A percentile compares a stretch with the other conserved stretches of the same genome.
Conservation (phyloP, 2,113 vertebrate genomes). For the Plectropomus leopardus region DNA sequence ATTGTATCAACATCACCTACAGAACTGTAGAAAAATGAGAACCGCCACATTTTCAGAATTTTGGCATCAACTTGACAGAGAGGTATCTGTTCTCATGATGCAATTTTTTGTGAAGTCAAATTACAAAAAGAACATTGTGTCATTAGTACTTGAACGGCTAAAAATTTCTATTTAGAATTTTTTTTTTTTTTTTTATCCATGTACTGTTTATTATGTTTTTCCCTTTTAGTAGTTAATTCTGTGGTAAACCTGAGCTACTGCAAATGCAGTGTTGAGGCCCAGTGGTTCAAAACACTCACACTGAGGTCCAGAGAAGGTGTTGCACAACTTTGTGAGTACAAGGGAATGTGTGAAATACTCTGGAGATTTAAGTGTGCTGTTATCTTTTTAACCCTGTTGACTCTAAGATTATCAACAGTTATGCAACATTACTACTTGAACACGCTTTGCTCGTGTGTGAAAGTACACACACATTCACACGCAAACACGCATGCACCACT, state of each 20-base stretch:
- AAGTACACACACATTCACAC: neutral
- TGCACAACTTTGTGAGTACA: neutral
- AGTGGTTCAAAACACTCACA: too few relatives aligned
- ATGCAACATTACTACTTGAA: neutral
- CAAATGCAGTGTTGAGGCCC: neutral
- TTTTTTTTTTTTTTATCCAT: neutral
- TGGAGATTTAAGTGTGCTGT: conserved; percentile 16
- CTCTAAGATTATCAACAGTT: conserved; percentile 31
- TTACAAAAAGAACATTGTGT: neutral
- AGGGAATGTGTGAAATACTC: neutral
- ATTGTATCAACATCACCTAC: too few relatives aligned
- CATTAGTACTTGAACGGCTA: neutral
- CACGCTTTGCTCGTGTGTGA: neutral
- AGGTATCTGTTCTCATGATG: too few relatives aligned
- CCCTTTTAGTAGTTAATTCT: neutral
- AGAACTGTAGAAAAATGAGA: too few relatives aligned
- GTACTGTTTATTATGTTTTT: neutral
- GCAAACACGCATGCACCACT: neutral
- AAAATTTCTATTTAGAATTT: neutral
- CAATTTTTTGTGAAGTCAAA: neutral
- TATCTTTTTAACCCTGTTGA: conserved; percentile 14
- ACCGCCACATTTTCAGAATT: too few relatives aligned
- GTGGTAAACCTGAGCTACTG: neutral
- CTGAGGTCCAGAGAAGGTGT: neutral
- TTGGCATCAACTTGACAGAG: too few relatives aligned